These are phyloP conservation scores for Philereme transversata DNA, from an alignment of 2,888 invertebrate genomes.

Conservation along the genomic window DNA sequence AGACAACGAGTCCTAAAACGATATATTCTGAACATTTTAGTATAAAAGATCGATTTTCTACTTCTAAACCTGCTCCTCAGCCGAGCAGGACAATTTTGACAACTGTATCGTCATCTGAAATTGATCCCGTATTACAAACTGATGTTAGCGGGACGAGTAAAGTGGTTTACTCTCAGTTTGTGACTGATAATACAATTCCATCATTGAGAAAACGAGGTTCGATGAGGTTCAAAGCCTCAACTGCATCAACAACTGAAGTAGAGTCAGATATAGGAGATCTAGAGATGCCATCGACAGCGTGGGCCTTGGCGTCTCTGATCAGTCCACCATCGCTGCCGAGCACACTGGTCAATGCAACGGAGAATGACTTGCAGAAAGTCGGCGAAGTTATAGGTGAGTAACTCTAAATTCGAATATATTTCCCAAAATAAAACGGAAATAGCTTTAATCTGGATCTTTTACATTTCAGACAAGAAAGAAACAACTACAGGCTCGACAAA, in stretches of 20 bases:
- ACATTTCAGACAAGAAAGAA: slow-evolving; percentile 69
- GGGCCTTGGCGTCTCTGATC: slow-evolving; percentile 78
- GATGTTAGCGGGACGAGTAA: slow-evolving; percentile 69
- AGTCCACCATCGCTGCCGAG: slow-evolving; percentile 63
- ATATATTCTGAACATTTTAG: slow-evolving; percentile 76
- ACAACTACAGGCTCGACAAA: slow-evolving; percentile 50
- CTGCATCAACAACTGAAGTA: slow-evolving; percentile 56
- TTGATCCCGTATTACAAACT: slow-evolving; percentile 76
- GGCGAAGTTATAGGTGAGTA: slow-evolving; percentile 67
- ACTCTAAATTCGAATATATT: background rate
- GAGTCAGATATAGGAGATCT: slow-evolving; percentile 59
- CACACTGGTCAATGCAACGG: slow-evolving; percentile 55
- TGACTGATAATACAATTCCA: slow-evolving; percentile 77
- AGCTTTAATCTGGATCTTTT: background rate
- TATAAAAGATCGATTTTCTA: slow-evolving; percentile 61
- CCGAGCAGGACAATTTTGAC: slow-evolving; percentile 61
- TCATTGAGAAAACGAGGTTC: slow-evolving; percentile 80
- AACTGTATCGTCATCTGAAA: slow-evolving; percentile 75
- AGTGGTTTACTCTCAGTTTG: slow-evolving; percentile 68
- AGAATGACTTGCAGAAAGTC: slow-evolving; percentile 76
- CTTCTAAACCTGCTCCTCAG: slow-evolving; percentile 47
- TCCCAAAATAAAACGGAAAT: too few species aligned
- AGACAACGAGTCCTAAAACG: slow-evolving; percentile 61
- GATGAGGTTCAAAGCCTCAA: slow-evolving; percentile 66
- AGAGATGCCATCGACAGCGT: slow-evolving; percentile 78